Evolutionary conservation across 2,888 invertebrate genomes (phyloP).

Genomic region (Synergus umbraculus): DNA sequence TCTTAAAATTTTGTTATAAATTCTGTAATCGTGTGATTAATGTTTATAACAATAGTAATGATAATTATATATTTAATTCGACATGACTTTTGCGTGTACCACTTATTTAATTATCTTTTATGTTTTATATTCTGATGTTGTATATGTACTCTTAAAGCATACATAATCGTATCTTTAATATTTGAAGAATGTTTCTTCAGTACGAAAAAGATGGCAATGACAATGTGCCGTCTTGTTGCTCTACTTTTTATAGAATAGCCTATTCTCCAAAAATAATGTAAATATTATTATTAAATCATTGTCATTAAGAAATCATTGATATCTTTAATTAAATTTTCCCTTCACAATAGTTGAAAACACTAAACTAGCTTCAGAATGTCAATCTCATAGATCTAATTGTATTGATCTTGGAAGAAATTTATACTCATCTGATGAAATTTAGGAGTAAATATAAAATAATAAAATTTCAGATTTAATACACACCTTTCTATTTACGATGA

Average conservation of each 20-base stretch:
- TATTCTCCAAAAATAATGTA: conserved; percentile 35
- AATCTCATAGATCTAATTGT: too few species aligned
- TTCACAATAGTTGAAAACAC: too few species aligned
- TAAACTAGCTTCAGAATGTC: too few species aligned
- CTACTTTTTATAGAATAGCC: conserved; percentile 4
- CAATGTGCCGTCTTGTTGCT: neutral
- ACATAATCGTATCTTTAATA: conserved; percentile 27
- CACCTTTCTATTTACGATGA: too few species aligned
- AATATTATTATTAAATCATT: conserved; percentile 35
- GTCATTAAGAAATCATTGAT: too few species aligned
- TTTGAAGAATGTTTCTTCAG: conserved; percentile 25
- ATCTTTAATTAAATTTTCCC: too few species aligned
- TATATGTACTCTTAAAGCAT: conserved; percentile 28
- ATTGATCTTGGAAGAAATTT: too few species aligned
- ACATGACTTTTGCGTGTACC: conserved; percentile 33
- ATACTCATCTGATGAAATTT: too few species aligned
- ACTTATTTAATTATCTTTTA: conserved; percentile 35
- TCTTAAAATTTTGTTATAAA: conserved; percentile 14
- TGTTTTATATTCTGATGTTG: conserved; percentile 28
- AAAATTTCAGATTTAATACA: too few species aligned
- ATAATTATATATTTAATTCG: conserved; percentile 36
- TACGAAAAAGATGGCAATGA: conserved; percentile 20
- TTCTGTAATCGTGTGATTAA: conserved; percentile 27
- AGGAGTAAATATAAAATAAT: too few species aligned
- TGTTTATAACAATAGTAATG: conserved; percentile 28